Evolutionary conservation across 2,888 invertebrate genomes (phyloP), one percentile per base, ranked within the genome.

Genomic region (Ennomos fuscantarius): DNA sequence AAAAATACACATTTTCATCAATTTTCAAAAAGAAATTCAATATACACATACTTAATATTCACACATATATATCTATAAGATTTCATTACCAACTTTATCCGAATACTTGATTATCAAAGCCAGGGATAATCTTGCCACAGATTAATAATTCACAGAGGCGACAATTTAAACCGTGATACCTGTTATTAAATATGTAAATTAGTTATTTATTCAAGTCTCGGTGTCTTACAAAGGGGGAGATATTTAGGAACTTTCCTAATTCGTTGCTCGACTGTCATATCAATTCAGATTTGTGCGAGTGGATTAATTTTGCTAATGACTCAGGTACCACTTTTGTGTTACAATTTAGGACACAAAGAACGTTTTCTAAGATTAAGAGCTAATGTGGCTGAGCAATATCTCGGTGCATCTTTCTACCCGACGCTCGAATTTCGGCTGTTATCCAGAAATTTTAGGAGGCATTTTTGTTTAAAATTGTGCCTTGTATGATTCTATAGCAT

Each of bases 181-280:
- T 86, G 89, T 85, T 86, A 89, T 89, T 89, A 90, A 86, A 86
- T 85, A 90, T 90, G 88, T 75, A 90, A 89, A 90, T 89, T 73
- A 87, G 83, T 90, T 88, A 90, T 90, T 89, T 90, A 89, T 89
- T 89, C 87, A 89, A 87, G 76, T 74, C 79, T 33, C 48, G 33
- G 72, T 73, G 55, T 68, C 73, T 76, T 71, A 68, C 69, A 75
- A 76, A 75, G 82, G 81, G 86, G 77, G 75, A 62, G 58, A 69
- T 65, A 74, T 72, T 75, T 58, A 55, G 67, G 35, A 78, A 75
- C 70, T 78, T 77, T 70, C 56, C 15, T 60, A 66, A 72, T 70
- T 68, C 63, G 67, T 63, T 68, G 59, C 64, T 63, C 47, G 52
- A 33, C 63, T 73, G 74, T 74, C 78, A 67, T 67, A 69, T 73